Base-by-base conservation (phyloP, 2,888 invertebrate genomes). In the Petrolisthes manimaculis region DNA sequence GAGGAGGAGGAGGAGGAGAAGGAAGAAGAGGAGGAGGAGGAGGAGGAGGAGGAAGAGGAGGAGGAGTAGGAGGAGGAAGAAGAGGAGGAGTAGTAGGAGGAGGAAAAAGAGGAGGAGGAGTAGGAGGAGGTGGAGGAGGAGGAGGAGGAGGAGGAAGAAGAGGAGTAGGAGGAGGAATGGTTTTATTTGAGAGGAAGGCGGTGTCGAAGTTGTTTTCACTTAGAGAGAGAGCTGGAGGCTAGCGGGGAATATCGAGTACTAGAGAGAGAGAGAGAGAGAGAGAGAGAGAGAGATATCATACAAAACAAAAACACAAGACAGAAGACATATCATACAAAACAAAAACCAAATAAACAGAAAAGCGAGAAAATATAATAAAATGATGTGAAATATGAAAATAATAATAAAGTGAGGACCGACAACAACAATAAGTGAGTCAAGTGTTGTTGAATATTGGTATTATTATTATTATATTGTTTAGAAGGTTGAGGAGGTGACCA, bases 111-210 rank as follows among this genome's bases (percentile, higher is more conserved):
- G 67, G 8, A 9, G 1, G 54, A 61, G 55, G 53, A 75, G 53
- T 8, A 12, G 55, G 75, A 83, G 82, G 9, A 18, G 5, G 79
- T 4, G n/a, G 80, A 3, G 9, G 5, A 12, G 56, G 56, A 18
- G 61, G 81, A 0, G 0, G 21, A 56, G 24, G 56, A 3, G 6
- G n/a, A 18, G 69, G 37, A 51, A 4, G 24, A 9, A 18, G 82
- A 37, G 82, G 67, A 67, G 0, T 37, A 67, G 56, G 61, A 18
- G 0, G 61, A 1, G 4, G 54, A 8, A 74, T 12, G 81, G 81
- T 81, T 81, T 81, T 81, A 81, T 81, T 81, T 81, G 81, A 81
- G 67, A 81, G 81, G 81, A 55, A 81, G 81, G 81, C 81, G 81
- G 67, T 81, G 81, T 81, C 81, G 61, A 67, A 81, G 61, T 81